These are phyloP conservation scores for Incurvaria masculella DNA, from an alignment of 2,888 invertebrate genomes.

Conservation along the genomic window DNA sequence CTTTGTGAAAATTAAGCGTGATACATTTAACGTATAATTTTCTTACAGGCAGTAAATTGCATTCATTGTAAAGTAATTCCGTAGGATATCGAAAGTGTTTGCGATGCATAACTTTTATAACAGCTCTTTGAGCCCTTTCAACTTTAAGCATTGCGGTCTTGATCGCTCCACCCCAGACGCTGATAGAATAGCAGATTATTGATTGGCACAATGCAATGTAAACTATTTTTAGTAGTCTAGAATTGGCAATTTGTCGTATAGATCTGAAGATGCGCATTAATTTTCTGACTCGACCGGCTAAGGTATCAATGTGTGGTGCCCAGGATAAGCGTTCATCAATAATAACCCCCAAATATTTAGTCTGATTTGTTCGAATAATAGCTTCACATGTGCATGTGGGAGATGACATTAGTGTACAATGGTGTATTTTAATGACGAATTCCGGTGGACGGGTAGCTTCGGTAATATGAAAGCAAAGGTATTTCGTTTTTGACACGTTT, in stretches of 20 bases:
- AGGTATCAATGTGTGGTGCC: neutral
- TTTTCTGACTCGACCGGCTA: neutral
- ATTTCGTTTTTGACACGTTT: neutral
- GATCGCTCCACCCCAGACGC: neutral
- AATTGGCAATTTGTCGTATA: neutral
- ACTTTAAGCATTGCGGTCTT: neutral
- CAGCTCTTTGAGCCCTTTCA: slow-evolving; percentile 1
- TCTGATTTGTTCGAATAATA: neutral
- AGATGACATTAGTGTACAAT: too few relatives aligned
- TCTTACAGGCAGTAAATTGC: neutral
- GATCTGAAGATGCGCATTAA: slow-evolving; percentile 1
- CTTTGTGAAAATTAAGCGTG: too few relatives aligned
- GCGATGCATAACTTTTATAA: neutral
- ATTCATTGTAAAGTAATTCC: neutral
- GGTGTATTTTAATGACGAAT: neutral
- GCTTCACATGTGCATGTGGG: neutral
- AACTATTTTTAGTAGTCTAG: slow-evolving; percentile 1
- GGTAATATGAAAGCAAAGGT: neutral
- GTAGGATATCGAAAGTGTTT: neutral
- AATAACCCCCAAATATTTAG: neutral
- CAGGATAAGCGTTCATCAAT: slow-evolving; percentile 3
- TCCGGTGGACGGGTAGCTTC: neutral
- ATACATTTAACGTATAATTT: too few relatives aligned
- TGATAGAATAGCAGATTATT: neutral
- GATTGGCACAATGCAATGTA: slow-evolving; percentile 4